Percentiles rank a stretch among this genome's conserved stretches.
These are phyloP conservation scores for Rhinichthys klamathensis DNA, from an alignment of 2,113 vertebrate species.

Conservation along the genomic window DNA sequence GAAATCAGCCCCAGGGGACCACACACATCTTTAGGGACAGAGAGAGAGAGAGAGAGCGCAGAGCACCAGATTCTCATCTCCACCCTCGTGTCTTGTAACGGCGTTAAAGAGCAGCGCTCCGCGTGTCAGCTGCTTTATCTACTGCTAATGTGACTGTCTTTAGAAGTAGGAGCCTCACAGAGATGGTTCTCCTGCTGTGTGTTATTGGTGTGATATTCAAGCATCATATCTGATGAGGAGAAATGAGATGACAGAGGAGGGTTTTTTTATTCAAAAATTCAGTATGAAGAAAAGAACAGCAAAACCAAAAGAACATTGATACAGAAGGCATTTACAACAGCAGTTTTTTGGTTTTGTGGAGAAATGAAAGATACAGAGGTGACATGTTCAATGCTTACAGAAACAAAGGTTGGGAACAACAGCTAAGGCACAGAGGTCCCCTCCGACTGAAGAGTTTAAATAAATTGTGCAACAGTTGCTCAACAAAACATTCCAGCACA, in stretches of 20 bases:
- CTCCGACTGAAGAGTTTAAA: constrained; percentile 80
- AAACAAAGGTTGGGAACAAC: constrained; percentile 83
- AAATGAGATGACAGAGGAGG: constrained; percentile 56
- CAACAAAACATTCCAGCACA: constrained; percentile 89
- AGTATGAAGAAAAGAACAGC: constrained; percentile 27
- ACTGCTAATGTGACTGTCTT: neutral
- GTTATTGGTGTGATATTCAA: neutral
- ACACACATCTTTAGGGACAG: constrained; percentile 11
- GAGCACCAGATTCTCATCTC: constrained; percentile 4
- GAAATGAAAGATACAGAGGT: constrained; percentile 42
- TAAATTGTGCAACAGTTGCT: constrained; percentile 87
- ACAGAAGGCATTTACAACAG: constrained; percentile 61
- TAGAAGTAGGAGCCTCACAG: neutral
- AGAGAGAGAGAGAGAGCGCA: neutral
- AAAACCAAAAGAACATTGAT: constrained; percentile 44
- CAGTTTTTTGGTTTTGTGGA: constrained; percentile 54
- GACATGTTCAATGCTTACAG: constrained; percentile 70
- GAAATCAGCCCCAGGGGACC: constrained; percentile 18
- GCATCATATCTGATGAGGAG: constrained; percentile 18
- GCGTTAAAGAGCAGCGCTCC: neutral
- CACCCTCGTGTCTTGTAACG: neutral
- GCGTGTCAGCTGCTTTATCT: neutral
- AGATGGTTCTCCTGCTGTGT: neutral
- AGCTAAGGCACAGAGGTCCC: constrained; percentile 95
- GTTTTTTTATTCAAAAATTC: constrained; percentile 55